Conservation (phyloP, 2,113 vertebrate genomes). For the Glaucidium brasilianum region DNA sequence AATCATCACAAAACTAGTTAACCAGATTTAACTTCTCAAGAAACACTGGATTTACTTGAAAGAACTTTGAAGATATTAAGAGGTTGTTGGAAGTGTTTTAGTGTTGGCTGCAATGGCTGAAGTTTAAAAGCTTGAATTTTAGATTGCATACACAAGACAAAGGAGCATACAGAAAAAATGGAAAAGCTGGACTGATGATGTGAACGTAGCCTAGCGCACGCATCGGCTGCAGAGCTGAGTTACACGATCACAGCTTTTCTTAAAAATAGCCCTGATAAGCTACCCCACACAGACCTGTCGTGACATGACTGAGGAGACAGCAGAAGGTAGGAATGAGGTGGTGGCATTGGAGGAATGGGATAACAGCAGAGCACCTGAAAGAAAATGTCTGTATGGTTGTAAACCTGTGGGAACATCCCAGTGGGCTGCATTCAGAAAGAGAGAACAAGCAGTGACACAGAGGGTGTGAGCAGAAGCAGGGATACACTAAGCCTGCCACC, state of each 20-base stretch:
- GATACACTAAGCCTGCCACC: background rate
- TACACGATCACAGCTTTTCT: background rate
- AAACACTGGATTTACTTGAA: conserved; percentile 57
- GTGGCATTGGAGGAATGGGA: background rate
- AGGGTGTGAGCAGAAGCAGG: background rate
- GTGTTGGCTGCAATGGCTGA: background rate
- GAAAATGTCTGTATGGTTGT: background rate
- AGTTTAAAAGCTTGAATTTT: conserved; percentile 30
- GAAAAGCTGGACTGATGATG: background rate
- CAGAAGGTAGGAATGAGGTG: background rate
- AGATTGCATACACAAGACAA: background rate
- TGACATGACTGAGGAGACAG: background rate
- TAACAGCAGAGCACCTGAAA: background rate
- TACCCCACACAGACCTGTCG: background rate
- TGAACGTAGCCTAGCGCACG: background rate
- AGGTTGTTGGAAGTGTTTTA: conserved; percentile 17
- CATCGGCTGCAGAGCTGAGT: background rate
- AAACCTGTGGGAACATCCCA: background rate
- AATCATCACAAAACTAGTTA: background rate
- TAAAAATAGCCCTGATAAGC: background rate
- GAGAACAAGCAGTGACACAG: accelerated
- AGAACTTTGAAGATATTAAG: conserved; percentile 31
- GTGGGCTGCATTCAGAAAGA: background rate
- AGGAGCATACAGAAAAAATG: background rate
- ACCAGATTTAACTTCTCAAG: conserved; percentile 38